phyloP scores from a whole-genome alignment of 2,113 vertebrate species.

The Holacanthus passer region DNA sequence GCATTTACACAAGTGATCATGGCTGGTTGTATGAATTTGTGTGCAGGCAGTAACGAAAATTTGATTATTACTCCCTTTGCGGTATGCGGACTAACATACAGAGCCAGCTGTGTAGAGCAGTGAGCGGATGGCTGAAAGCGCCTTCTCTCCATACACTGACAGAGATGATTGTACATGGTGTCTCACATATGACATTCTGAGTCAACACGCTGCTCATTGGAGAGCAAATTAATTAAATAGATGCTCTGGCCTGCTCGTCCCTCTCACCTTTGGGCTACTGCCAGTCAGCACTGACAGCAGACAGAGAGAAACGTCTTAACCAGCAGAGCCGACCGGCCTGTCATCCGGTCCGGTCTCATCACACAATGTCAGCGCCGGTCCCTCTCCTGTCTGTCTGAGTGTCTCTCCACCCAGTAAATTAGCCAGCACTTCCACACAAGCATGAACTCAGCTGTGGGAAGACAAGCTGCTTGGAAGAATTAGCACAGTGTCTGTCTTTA shows the following conservation, averaged over 20 bases:
- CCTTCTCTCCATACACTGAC: conserved; percentile 23
- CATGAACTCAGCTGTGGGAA: conserved; percentile 57
- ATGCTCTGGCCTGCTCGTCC: conserved; percentile 47
- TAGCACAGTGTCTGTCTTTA: conserved; percentile 59
- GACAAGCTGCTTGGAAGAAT: conserved; percentile 72
- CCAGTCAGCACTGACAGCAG: conserved; percentile 67
- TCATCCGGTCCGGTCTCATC: conserved; percentile 54
- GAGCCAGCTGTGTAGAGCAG: conserved; percentile 24
- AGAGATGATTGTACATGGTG: conserved; percentile 54
- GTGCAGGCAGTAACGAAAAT: not conserved
- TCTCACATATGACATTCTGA: conserved; percentile 71
- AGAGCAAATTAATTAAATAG: conserved; percentile 78
- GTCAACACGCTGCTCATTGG: conserved; percentile 65
- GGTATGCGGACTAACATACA: conserved; percentile 3
- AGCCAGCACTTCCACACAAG: conserved; percentile 55
- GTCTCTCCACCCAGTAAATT: conserved; percentile 61
- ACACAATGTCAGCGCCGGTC: conserved; percentile 45
- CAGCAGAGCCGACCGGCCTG: conserved; percentile 34
- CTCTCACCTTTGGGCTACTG: conserved; percentile 74
- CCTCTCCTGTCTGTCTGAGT: conserved; percentile 45
- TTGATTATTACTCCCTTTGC: not conserved
- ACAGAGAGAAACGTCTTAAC: conserved; percentile 59
- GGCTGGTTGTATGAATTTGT: not conserved
- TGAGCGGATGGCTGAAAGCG: conserved; percentile 15
- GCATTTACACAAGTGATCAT: not conserved